Evolutionary conservation across 2,888 invertebrate genomes (phyloP).

Genomic region (Ophraella communa): DNA sequence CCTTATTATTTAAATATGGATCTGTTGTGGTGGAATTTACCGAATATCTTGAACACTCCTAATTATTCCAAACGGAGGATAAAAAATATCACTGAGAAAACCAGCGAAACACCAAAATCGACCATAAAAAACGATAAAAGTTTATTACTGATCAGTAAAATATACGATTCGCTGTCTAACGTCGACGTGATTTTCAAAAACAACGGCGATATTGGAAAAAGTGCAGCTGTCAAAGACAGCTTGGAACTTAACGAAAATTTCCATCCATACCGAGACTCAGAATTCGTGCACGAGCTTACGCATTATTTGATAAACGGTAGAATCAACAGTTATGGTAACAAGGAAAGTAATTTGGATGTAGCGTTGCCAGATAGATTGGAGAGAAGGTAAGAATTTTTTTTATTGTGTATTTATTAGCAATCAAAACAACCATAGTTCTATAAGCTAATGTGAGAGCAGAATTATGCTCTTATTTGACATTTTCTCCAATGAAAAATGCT

Average conservation of each 20-base stretch:
- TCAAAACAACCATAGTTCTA: no score
- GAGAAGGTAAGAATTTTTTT: conserved; percentile 44
- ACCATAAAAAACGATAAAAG: background rate
- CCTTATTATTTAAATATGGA: conserved; percentile 47
- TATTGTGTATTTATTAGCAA: no score
- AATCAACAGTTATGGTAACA: conserved; percentile 35
- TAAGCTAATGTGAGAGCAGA: no score
- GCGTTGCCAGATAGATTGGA: conserved; percentile 45
- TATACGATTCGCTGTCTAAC: conserved; percentile 36
- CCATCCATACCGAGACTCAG: conserved; percentile 39
- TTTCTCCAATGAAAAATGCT: no score
- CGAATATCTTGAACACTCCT: conserved; percentile 41
- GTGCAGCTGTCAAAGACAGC: conserved; percentile 53
- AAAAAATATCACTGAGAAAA: background rate
- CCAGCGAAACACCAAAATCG: background rate
- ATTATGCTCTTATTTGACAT: no score
- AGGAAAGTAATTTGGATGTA: conserved; percentile 38
- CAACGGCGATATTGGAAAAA: conserved; percentile 50
- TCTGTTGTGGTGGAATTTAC: conserved; percentile 46
- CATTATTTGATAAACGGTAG: conserved; percentile 49
- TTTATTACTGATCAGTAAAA: conserved; percentile 19
- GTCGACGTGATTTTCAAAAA: conserved; percentile 48
- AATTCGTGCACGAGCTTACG: conserved; percentile 52
- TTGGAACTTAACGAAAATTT: conserved; percentile 56
- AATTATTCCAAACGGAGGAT: conserved; percentile 26